Conservation (phyloP, 2,888 invertebrate genomes). For the Hoplodrina blanda region DNA sequence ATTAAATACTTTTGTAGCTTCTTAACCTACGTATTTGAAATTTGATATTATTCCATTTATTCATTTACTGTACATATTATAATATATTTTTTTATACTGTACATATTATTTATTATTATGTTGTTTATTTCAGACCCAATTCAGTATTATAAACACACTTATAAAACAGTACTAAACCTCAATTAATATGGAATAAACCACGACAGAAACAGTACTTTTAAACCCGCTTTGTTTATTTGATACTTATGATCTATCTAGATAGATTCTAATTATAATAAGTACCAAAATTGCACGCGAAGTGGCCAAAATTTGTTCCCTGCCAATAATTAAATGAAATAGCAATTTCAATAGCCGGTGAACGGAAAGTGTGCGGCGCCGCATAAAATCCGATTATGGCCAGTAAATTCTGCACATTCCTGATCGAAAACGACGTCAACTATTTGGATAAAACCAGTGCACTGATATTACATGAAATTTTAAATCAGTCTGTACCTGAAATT, state of each 20-base stretch:
- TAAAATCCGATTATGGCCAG: slow-evolving; percentile 12
- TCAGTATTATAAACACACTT: background rate
- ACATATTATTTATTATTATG: background rate
- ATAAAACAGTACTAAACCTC: background rate
- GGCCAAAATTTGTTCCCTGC: background rate
- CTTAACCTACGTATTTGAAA: background rate
- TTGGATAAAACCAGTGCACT: background rate
- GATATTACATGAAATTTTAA: background rate
- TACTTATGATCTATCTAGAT: background rate
- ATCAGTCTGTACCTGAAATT: background rate
- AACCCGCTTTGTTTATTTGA: background rate
- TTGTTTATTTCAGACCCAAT: background rate
- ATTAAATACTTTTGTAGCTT: slow-evolving; percentile 2
- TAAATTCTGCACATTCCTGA: slow-evolving; percentile 4
- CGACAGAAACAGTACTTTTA: slow-evolving; percentile 5
- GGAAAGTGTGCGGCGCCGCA: background rate
- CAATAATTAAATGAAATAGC: slow-evolving; percentile 4
- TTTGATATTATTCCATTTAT: background rate
- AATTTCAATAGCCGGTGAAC: slow-evolving; percentile 10
- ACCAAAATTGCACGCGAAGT: background rate
- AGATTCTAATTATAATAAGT: background rate
- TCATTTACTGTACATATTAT: no score
- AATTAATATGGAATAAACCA: slow-evolving; percentile 4
- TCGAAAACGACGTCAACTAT: background rate
- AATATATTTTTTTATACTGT: no score